phyloP scores from a whole-genome alignment of 2,113 vertebrate species.

The Bostrychus sinensis region DNA sequence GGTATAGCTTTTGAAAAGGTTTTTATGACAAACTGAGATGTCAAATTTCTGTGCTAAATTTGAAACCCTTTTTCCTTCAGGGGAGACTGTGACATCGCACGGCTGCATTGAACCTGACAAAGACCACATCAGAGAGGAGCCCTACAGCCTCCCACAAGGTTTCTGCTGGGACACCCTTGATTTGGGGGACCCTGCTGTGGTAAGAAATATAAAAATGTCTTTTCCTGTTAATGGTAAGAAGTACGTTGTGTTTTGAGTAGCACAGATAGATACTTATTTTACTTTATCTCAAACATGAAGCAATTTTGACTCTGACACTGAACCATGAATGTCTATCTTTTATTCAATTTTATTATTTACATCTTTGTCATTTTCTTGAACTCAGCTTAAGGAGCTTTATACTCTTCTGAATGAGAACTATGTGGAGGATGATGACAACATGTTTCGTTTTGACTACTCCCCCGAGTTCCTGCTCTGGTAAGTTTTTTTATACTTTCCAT shows the following conservation, averaged over 20 bases:
- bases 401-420: conserved; percentile 98
- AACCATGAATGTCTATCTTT: background rate
- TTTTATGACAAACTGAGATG: background rate
- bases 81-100: conserved; percentile 95
- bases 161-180: conserved; percentile 97
- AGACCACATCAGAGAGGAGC: conserved; percentile 93
- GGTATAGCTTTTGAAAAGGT: conserved; percentile 74
- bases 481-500: conserved; percentile 45
- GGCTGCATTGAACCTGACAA: conserved; percentile 96
- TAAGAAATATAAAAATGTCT: conserved; percentile 66
- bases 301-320: background rate
- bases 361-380: background rate
- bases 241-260: too few species aligned
- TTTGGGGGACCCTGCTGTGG: conserved; percentile 90
- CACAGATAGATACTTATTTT: too few species aligned
- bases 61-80: conserved; percentile 52
- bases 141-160: conserved; percentile 93
- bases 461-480: conserved; percentile 97
- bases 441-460: conserved; percentile 99
- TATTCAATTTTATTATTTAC: background rate
- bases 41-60: background rate
- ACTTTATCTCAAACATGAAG: too few species aligned
- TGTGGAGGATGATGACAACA: conserved; percentile 98
- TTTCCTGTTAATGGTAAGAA: too few species aligned
- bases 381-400: conserved; percentile 95